Evolutionary conservation across 1,140 invertebrate species (phyloP).

Genomic region (Drosophila erecta): DNA sequence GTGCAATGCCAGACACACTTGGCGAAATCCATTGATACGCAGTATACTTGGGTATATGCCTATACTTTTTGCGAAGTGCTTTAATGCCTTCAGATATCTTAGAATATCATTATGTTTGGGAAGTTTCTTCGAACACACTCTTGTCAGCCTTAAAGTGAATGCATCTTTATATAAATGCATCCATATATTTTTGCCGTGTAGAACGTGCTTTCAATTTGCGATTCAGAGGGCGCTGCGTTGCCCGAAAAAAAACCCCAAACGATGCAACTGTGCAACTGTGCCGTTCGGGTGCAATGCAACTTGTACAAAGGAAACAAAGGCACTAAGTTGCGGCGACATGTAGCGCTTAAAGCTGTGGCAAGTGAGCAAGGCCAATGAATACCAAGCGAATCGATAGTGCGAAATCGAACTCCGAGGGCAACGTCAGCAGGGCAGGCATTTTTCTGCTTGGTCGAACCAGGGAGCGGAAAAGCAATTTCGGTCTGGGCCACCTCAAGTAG

Average conservation of each 20-base stretch:
- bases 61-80: too few relatives aligned
- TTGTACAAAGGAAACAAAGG: constrained; percentile 49
- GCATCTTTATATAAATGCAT: too few relatives aligned
- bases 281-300: constrained; percentile 50
- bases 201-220: constrained; percentile 2
- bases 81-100: not conserved
- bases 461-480: constrained; percentile 77
- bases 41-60: too few relatives aligned
- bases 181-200: constrained; percentile 1
- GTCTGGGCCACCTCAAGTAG: constrained; percentile 68
- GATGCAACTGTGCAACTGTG: constrained; percentile 28
- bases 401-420: constrained; percentile 59
- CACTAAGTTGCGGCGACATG: constrained; percentile 51
- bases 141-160: not conserved
- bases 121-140: not conserved
- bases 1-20: not conserved
- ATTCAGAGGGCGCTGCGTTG: constrained; percentile 2
- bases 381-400: constrained; percentile 69
- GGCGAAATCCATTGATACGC: too few relatives aligned
- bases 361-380: constrained; percentile 44
- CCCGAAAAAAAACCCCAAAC: constrained; percentile 13
- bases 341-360: constrained; percentile 48
- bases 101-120: not conserved
- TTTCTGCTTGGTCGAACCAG: constrained; percentile 67
- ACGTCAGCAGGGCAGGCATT: constrained; percentile 63